Evolutionary conservation across 2,113 vertebrate genomes (phyloP), one percentile per base, ranked within the genome.

Genomic region (Podarcis raffonei): DNA sequence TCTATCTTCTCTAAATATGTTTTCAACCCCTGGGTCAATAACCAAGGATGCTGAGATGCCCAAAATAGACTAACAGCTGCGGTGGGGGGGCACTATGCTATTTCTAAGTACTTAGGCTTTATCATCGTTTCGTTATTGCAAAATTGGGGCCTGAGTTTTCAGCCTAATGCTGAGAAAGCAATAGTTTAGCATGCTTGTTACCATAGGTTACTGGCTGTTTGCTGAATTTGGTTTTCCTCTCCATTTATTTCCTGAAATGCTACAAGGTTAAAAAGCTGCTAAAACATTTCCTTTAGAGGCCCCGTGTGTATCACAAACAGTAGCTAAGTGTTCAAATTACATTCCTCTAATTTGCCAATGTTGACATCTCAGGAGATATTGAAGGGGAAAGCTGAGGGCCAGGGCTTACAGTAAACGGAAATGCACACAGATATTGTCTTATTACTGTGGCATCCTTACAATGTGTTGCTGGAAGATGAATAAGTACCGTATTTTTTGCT

Each of bases 91-190:
- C 23, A 35, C 20, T 27, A 27, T 25, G 22, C 2, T 27, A 57
- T 74, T 84, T 59, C 48, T 57, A 57, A 35, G 48, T 35, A 72
- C 39, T 81, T 30, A 42, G 15, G 35, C 32, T 75, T 32, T n/a
- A 66, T 88, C 82, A 90, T 91, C 35, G 65, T 82, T 80, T 81
- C 39, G 79, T 88, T 82, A 75, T 69, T 82, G 75, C 86, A 86
- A 22, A 78, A 53, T 90, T 89, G 78, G 35, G 35, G 75, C 71
- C 1, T 0, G 35, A 22, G 59, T 57, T 62, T 81, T 53, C 82
- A 48, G 72, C 32, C 87, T 0, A 2, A 85, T 84, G 80, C 0
- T 2, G 53, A 87, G 65, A 74, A 84, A 81, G 69, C 1, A 0
- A 13, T 11, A 35, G 11, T 0, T 62, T 48, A 62, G 3, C 27